phyloP scores from a whole-genome alignment of 1,140 invertebrate genomes.

The Sycophila sp. region DNA sequence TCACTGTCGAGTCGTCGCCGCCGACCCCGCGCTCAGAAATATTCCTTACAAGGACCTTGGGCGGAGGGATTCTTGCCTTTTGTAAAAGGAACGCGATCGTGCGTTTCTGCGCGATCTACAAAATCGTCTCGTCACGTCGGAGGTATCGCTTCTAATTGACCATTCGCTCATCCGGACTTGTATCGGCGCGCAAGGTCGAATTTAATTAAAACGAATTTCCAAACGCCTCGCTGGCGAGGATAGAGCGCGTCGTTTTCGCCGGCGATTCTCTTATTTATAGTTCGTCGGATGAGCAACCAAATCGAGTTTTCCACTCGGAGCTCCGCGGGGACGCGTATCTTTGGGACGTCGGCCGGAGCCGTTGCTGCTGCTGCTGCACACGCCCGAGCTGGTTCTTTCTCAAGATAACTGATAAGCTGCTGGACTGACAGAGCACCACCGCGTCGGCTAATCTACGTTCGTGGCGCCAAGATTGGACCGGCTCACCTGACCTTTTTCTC shows the following conservation, averaged over 20 bases:
- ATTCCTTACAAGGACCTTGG: conserved; percentile 20
- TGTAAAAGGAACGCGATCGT: background rate
- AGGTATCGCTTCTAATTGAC: background rate
- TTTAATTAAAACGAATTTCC: background rate
- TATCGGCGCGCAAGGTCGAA: too few species aligned
- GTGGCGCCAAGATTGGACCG: conserved; percentile 32
- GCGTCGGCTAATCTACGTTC: conserved; percentile 20
- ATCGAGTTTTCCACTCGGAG: background rate
- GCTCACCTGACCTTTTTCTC: conserved; percentile 6
- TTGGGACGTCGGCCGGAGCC: too few species aligned
- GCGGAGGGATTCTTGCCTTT: background rate
- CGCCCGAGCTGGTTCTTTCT: conserved; percentile 14
- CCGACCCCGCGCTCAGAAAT: background rate
- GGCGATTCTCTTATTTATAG: background rate
- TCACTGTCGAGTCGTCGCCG: conserved; percentile 18
- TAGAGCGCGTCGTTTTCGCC: background rate
- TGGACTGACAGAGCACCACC: background rate
- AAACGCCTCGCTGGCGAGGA: background rate
- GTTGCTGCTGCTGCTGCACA: background rate
- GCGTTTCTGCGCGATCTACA: background rate
- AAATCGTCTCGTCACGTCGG: background rate
- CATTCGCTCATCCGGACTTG: background rate
- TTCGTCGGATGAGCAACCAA: background rate
- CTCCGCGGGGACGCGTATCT: background rate
- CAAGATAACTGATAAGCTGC: conserved; percentile 41